Evolutionary conservation across 2,113 vertebrate species (phyloP).

Genomic region (Myanophis thanlyinensis): DNA sequence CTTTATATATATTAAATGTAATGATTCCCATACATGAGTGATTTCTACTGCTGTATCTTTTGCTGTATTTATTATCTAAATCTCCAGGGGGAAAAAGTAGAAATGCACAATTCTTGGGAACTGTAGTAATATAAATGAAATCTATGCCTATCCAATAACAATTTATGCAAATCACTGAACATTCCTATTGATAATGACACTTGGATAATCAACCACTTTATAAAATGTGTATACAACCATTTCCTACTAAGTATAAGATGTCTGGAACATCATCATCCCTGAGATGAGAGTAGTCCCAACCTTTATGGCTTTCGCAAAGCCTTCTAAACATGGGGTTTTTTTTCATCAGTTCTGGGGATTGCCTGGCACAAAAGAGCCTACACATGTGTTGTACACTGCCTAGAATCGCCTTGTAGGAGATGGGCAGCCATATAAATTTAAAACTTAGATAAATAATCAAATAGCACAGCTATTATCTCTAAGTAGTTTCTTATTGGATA

Average conservation of each 20-base stretch:
- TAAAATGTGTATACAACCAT: background rate
- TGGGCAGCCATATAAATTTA: background rate
- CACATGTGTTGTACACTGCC: background rate
- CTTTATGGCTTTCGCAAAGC: background rate
- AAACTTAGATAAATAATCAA: background rate
- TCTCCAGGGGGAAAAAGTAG: background rate
- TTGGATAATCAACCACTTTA: background rate
- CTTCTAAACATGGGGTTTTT: background rate
- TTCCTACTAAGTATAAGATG: background rate
- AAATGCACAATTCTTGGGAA: background rate
- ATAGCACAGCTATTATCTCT: background rate
- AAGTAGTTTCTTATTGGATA: background rate
- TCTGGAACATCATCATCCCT: background rate
- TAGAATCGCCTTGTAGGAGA: background rate
- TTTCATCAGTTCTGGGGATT: background rate
- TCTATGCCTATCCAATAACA: background rate
- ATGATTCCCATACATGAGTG: background rate
- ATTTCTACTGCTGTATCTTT: background rate
- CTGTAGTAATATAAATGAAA: background rate
- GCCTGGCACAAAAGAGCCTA: background rate
- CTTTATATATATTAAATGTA: background rate
- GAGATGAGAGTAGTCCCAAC: background rate
- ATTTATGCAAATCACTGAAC: background rate
- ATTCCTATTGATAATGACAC: background rate
- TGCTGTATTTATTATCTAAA: background rate